A percentile compares a stretch with the other conserved stretches of the same genome.
These are phyloP conservation scores for Ctenochaetus hawaiiensis DNA, from an alignment of 2,797 vertebrate species.

Conservation along the genomic window DNA sequence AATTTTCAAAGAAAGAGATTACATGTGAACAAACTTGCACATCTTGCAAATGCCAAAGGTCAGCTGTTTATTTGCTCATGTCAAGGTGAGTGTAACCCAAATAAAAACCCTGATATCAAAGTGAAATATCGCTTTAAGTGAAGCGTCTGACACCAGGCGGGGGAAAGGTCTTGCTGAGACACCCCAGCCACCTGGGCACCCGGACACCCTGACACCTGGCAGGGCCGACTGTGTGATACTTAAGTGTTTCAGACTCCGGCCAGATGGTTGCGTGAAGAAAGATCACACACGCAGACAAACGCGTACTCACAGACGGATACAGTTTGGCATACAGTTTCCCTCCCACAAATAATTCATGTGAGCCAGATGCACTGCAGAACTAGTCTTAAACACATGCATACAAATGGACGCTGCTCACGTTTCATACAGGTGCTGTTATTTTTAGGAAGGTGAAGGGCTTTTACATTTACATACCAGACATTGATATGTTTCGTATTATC, in stretches of 20 bases:
- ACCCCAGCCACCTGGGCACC: conserved; percentile 59
- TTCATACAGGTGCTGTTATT: conserved; percentile 8
- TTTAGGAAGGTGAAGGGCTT: conserved; percentile 20
- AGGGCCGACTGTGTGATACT: conserved; percentile 70
- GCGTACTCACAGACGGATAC: conserved; percentile 40
- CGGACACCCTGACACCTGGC: conserved; percentile 72
- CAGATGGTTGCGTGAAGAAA: conserved; percentile 77
- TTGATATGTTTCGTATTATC: background rate
- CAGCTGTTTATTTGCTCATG: conserved; percentile 21
- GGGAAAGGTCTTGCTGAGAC: conserved; percentile 52
- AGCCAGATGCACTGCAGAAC: conserved; percentile 73
- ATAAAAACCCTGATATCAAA: conserved; percentile 31
- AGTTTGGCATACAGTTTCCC: conserved; percentile 65
- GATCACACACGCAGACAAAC: conserved; percentile 54
- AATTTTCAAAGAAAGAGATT: background rate
- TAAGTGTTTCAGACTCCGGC: conserved; percentile 75
- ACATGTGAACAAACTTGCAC: background rate
- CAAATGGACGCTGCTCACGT: conserved; percentile 34
- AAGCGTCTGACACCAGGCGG: conserved; percentile 28
- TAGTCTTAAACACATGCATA: conserved; percentile 50
- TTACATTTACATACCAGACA: conserved; percentile 7
- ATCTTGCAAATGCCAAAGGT: conserved; percentile 26
- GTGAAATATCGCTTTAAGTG: conserved; percentile 53
- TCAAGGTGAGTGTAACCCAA: conserved; percentile 30
- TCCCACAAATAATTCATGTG: conserved; percentile 80